Evolutionary conservation across 2,888 invertebrate genomes (phyloP), one percentile per base, ranked within the genome.

Genomic region (Brachylomia viminalis): DNA sequence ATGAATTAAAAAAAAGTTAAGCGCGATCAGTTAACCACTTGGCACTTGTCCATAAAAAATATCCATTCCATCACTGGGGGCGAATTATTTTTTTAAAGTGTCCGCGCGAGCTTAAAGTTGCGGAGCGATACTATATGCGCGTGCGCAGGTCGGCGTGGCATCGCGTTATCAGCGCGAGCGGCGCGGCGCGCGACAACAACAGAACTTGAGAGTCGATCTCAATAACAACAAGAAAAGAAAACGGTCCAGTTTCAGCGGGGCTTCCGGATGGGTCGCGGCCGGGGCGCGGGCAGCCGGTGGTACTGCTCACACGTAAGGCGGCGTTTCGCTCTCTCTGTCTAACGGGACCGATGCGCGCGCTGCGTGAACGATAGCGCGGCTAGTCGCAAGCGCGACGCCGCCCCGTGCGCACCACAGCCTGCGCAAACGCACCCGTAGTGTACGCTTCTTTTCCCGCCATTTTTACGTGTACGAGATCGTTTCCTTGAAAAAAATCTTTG

Each of bases 171-270:
- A 96, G 95, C 95, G 94, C 94, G 93, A 93, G 94, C 94, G 94
- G 93, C 93, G 94, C 94, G 93, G 95, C 93, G 95, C 94, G 94
- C 95, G 95, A 96, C 96, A 95, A 96, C 96, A 96, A 96, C 96
- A 96, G 96, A 96, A 94, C 96, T 95, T 95, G 95, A 95, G 95
- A 94, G 93, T 92, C 95, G 95, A 95, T 95, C 96, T 96, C 95
- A 96, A 96, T 96, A 96, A 96, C 95, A 96, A 96, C 96, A 96
- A 96, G 96, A 96, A 96, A 96, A 96, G 96, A 96, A 96, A 96
- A 96, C 96, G 96, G 96, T 96, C 96, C 96, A 96, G 96, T 96
- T 96, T 96, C 96, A 96, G 96, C 94, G 93, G 93, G 96, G 95
- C 96, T 96, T 96, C 96, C 96, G 96, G 96, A 96, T 96, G 96